Base-by-base conservation (phyloP, 2,888 invertebrate species). In the Deilephila elpenor region DNA sequence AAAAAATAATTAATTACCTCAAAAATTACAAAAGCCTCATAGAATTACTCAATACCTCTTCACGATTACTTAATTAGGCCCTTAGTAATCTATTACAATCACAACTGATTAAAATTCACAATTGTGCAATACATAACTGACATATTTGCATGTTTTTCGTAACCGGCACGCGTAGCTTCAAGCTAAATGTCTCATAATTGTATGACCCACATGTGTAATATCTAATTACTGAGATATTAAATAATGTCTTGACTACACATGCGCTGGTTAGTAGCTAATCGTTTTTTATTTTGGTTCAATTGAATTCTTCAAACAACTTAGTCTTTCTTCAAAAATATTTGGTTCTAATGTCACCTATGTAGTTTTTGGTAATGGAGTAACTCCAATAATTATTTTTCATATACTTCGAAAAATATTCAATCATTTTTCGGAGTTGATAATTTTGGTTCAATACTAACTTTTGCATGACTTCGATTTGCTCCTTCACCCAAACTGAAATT, bases 101-200 rank as follows among this genome's bases (percentile, higher is more conserved):
- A 71, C 17, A 72, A 44, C 17, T 59, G 20, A 29, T 67, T 51
- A 37, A 51, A 67, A 67, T 67, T 67, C 51, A 6, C 51, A 51
- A 67, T 73, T 73, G 61, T 71, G 56, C 62, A 71, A 73, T 61
- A 59, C 56, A 20, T 37, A 29, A 70, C 62, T 60, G 60, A 60
- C 56, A 73, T 59, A 73, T 73, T 73, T 73, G 71, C 73, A 62
- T 73, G 71, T 62, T 73, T 73, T 70, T 71, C 56, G 73, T 71
- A 73, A 73, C 37, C 56, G 61, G 61, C 70, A 61, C 73, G 37
- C 60, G 60, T 61, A 53, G 73, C 73, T 71, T 70, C 71, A 20
- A 61, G 60, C 37, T 53, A 60, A 71, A 67, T 59, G 59, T 17
- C 34, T 67, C 64, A 67, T 67, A 73, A 72, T 73, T 67, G 34